Percentiles rank a stretch among this genome's conserved stretches.
These are phyloP conservation scores for Polylopha cassiicola DNA, from an alignment of 2,888 invertebrate species.

Conservation along the genomic window DNA sequence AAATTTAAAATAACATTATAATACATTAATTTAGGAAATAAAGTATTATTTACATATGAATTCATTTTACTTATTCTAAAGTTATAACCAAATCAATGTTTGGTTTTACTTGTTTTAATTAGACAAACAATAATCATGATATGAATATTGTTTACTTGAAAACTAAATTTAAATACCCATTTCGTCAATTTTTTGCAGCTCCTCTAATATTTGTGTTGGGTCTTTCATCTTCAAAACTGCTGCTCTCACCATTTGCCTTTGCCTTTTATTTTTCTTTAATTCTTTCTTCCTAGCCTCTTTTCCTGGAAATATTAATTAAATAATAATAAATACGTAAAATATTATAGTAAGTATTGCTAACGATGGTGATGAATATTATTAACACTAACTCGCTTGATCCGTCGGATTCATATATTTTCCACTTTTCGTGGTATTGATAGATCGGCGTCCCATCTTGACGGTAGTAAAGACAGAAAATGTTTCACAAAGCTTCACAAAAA, in stretches of 20 bases:
- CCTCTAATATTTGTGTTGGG: conserved; percentile 94
- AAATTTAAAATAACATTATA: too few species aligned
- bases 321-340: neutral
- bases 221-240: conserved; percentile 99
- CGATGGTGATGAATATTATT: conserved; percentile 21
- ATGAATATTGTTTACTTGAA: too few species aligned
- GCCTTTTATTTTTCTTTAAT: conserved; percentile 98
- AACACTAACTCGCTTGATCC: conserved; percentile 96
- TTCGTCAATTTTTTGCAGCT: conserved; percentile 98
- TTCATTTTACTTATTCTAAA: too few species aligned
- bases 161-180: conserved; percentile 83
- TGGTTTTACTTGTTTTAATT: too few species aligned
- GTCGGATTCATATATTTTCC: conserved; percentile 99
- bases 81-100: too few species aligned
- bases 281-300: conserved; percentile 98
- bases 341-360: conserved; percentile 1
- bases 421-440: conserved; percentile 99
- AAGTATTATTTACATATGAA: too few species aligned
- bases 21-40: too few species aligned
- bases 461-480: too few species aligned
- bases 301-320: conserved; percentile 72
- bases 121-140: too few species aligned
- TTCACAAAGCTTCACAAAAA: too few species aligned
- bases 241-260: conserved; percentile 95
- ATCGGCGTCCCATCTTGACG: conserved; percentile 92